Percentiles rank a stretch among this genome's conserved stretches.
phyloP scores from a whole-genome alignment of 1,140 invertebrate genomes.

The Drosophila neocordata region DNA sequence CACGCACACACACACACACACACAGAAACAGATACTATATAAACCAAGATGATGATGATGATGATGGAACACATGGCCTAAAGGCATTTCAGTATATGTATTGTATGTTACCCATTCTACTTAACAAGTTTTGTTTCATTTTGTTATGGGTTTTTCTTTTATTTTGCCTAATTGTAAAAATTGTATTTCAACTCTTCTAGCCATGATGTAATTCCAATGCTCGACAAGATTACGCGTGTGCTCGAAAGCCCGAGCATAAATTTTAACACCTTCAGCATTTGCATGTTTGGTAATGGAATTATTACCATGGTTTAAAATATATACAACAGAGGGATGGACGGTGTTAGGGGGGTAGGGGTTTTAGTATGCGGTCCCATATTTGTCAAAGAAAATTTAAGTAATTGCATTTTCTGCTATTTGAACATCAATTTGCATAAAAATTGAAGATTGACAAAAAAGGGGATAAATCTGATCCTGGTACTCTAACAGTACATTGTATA shows the following conservation, averaged over 20 bases:
- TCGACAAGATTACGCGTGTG: slow-evolving; percentile 28
- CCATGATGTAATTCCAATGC: slow-evolving; percentile 22
- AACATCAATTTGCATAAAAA: slow-evolving; percentile 54
- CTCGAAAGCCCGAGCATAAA: slow-evolving; percentile 49
- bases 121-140: slow-evolving; percentile 20
- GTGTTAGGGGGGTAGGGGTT: not conserved
- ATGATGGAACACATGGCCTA: slow-evolving; percentile 40
- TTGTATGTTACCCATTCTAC: slow-evolving; percentile 36
- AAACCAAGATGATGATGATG: slow-evolving; percentile 33
- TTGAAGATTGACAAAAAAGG: slow-evolving; percentile 23
- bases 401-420: slow-evolving; percentile 67
- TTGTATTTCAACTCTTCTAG: slow-evolving; percentile 24
- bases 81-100: slow-evolving; percentile 30
- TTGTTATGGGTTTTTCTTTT: not conserved
- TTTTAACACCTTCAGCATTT: slow-evolving; percentile 69
- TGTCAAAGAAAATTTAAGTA: slow-evolving; percentile 75
- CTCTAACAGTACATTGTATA: not conserved
- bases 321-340: too few relatives aligned
- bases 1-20: not conserved
- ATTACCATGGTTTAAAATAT: slow-evolving; percentile 20
- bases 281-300: slow-evolving; percentile 65
- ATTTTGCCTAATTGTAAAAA: slow-evolving; percentile 57
- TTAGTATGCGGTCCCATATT: slow-evolving; percentile 37
- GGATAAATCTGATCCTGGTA: too few relatives aligned
- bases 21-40: too few relatives aligned